Evolutionary conservation across 2,797 vertebrate species (phyloP).

Genomic region (Halcyon leucocephala): DNA sequence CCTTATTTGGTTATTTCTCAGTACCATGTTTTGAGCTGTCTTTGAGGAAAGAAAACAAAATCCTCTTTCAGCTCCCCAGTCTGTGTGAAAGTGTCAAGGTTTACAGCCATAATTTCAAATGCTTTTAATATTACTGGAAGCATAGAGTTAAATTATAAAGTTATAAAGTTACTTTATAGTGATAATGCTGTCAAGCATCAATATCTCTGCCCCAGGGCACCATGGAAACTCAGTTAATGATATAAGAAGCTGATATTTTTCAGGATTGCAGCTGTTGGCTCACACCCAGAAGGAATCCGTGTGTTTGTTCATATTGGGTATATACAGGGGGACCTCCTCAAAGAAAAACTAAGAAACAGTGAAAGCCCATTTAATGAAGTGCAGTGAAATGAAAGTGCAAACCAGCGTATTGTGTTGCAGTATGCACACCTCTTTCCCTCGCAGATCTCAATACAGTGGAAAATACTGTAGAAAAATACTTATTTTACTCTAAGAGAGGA

Average conservation of each 20-base stretch:
- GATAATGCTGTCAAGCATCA: constrained; percentile 81
- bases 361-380: constrained; percentile 42
- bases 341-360: constrained; percentile 48
- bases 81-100: constrained; percentile 66
- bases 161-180: constrained; percentile 83
- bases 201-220: constrained; percentile 72
- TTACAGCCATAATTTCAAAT: constrained; percentile 75
- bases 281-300: constrained; percentile 58
- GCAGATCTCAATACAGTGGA: not conserved
- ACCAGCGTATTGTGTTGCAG: not conserved
- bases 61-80: not conserved
- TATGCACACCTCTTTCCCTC: not conserved
- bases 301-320: constrained; percentile 24
- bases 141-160: constrained; percentile 83
- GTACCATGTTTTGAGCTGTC: not conserved
- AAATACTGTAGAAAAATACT: not conserved
- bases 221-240: constrained; percentile 78
- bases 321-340: constrained; percentile 35
- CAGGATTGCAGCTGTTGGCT: constrained; percentile 63
- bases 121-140: constrained; percentile 82
- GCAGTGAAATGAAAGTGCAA: not conserved
- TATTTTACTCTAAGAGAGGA: not conserved
- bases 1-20: not conserved
- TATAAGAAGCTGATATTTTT: constrained; percentile 75
- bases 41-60: constrained; percentile 31